These are phyloP conservation scores for Drosophila mojavensis DNA, from an alignment of 1,140 invertebrate species.

Conservation along the genomic window DNA sequence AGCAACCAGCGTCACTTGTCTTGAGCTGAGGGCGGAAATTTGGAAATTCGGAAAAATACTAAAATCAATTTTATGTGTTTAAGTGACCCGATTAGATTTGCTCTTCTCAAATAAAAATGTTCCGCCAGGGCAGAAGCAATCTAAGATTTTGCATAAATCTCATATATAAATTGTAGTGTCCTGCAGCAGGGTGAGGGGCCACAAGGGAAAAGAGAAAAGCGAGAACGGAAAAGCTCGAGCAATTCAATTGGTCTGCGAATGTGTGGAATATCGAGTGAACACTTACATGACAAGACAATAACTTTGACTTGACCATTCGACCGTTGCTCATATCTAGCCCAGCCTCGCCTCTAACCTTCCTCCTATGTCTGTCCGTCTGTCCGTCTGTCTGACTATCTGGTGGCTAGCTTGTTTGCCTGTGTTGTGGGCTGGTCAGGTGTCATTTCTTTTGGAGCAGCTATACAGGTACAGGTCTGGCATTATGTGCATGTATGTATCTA, in stretches of 20 bases:
- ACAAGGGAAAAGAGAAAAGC: not conserved
- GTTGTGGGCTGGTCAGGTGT: conserved; percentile 11
- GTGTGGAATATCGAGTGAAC: conserved; percentile 2
- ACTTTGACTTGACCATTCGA: conserved; percentile 79
- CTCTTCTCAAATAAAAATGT: not conserved
- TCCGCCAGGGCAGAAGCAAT: not conserved
- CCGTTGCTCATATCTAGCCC: conserved; percentile 72
- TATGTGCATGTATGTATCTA: conserved; percentile 19
- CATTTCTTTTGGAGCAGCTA: not conserved
- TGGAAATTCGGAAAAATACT: no score
- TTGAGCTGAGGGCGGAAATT: no score
- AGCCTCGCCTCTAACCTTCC: no score
- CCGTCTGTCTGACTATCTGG: not conserved
- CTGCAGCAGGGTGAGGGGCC: conserved; percentile 19
- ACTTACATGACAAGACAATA: conserved; percentile 79
- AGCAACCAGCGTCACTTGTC: no score
- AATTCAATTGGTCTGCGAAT: conserved; percentile 8
- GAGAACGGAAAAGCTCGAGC: conserved; percentile 54
- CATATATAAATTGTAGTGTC: conserved; percentile 7
- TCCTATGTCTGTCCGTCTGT: no score
- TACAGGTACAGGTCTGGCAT: conserved; percentile 2
- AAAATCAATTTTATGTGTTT: no score
- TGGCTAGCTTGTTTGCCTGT: conserved; percentile 35
- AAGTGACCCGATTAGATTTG: not conserved
- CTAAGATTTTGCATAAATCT: conserved; percentile 18